Evolutionary conservation across 1,140 invertebrate genomes (phyloP).

Genomic region (Limonius californicus): DNA sequence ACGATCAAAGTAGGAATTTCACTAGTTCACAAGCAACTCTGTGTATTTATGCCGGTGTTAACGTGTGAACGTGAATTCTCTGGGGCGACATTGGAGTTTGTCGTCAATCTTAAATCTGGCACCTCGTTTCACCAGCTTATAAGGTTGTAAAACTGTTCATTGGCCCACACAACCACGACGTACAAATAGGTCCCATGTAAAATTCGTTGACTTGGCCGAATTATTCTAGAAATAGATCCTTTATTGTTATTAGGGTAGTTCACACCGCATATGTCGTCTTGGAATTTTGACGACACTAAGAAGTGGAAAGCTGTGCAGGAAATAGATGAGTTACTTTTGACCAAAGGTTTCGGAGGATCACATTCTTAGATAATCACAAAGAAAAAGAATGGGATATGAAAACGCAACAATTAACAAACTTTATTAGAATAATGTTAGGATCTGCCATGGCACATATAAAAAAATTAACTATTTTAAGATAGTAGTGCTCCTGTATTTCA

Average conservation of each 20-base stretch:
- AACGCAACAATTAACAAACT: no score
- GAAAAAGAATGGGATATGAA: no score
- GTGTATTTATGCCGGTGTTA: not conserved
- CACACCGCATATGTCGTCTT: no score
- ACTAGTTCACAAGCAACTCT: not conserved
- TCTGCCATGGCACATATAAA: no score
- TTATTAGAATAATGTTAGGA: no score
- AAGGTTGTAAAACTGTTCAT: not conserved
- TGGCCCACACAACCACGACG: not conserved
- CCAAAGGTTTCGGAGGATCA: no score
- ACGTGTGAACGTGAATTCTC: not conserved
- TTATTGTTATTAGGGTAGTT: not conserved
- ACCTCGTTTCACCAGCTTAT: not conserved
- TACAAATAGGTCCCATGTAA: not conserved
- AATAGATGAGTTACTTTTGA: no score
- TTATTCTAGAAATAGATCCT: not conserved
- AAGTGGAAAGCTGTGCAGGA: no score
- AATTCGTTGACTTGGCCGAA: not conserved
- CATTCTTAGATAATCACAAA: no score
- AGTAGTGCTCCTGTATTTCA: no score
- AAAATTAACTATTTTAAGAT: no score
- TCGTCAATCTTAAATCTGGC: not conserved
- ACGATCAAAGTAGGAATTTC: not conserved
- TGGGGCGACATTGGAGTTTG: not conserved
- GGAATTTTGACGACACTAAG: no score